Percentiles rank a stretch among this genome's conserved stretches.
phyloP scores from a whole-genome alignment of 2,113 vertebrate species.

The Struthio camelus region DNA sequence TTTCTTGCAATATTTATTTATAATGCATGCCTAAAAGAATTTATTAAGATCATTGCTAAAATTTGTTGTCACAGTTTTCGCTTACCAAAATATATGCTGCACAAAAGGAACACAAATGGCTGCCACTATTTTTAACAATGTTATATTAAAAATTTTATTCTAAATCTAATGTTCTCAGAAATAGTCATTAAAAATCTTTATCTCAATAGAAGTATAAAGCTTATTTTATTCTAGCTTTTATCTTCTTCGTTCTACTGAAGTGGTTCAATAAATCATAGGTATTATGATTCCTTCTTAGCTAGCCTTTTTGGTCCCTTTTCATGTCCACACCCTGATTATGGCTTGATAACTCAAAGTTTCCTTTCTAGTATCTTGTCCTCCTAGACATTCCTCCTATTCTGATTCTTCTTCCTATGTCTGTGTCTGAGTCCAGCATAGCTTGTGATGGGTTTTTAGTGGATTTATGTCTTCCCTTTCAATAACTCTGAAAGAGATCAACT shows the following conservation, averaged over 20 bases:
- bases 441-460: not conserved
- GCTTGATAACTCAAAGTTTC: not conserved
- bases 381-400: not conserved
- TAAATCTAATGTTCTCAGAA: not conserved
- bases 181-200: not conserved
- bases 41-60: too few species aligned
- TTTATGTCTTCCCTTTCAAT: not conserved
- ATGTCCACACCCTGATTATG: not conserved
- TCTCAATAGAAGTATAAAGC: not conserved
- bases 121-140: too few species aligned
- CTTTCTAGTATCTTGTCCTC: not conserved
- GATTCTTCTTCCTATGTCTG: not conserved
- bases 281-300: not conserved
- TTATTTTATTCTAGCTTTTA: not conserved
- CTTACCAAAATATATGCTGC: too few species aligned
- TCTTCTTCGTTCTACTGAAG: not conserved
- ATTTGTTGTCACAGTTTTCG: too few species aligned
- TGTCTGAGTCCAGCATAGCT: not conserved
- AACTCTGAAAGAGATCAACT: not conserved
- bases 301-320: not conserved
- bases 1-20: too few species aligned
- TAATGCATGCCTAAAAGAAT: too few species aligned
- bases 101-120: too few species aligned
- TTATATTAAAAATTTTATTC: not conserved
- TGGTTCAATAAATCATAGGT: not conserved